Conservation (phyloP, 1,140 invertebrate genomes). For the Cataglyphis hispanica region DNA sequence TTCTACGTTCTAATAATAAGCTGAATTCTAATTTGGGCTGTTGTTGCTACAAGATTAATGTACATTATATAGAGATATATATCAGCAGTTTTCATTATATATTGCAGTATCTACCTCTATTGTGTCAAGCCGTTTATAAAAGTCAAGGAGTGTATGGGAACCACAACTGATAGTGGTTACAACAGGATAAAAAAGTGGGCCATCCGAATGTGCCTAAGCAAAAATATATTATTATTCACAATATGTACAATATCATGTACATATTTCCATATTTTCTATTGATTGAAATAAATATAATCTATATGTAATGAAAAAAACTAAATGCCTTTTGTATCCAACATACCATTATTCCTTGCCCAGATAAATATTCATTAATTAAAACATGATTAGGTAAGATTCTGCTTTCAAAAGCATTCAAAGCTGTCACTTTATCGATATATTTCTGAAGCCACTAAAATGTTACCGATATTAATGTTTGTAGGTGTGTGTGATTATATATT, state of each 20-base stretch:
- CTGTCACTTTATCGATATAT: constrained; percentile 91
- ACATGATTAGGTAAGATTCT: constrained; percentile 96
- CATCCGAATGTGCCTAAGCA: constrained; percentile 95
- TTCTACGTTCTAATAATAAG: constrained; percentile 94
- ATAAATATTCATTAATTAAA: constrained; percentile 97
- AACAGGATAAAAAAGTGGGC: constrained; percentile 96
- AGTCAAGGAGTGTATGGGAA: constrained; percentile 95
- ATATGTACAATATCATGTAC: not conserved
- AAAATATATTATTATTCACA: constrained; percentile 34
- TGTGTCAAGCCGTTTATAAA: constrained; percentile 88
- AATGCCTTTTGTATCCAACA: constrained; percentile 42
- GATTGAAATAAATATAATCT: not conserved
- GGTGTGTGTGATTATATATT: not conserved
- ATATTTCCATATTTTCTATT: constrained; percentile 36
- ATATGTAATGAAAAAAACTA: constrained; percentile 10
- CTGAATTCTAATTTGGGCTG: constrained; percentile 86
- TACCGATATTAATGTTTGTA: not conserved
- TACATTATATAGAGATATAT: not conserved
- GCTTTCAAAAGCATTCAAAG: constrained; percentile 91
- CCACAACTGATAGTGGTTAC: constrained; percentile 97
- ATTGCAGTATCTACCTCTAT: constrained; percentile 66
- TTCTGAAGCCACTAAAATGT: constrained; percentile 91
- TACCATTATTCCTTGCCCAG: constrained; percentile 97
- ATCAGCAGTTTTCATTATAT: not conserved
- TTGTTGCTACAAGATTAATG: constrained; percentile 78